Percentiles rank a stretch among this genome's conserved stretches.
Conservation (phyloP, 2,797 vertebrate genomes). For the Tapera naevia region DNA sequence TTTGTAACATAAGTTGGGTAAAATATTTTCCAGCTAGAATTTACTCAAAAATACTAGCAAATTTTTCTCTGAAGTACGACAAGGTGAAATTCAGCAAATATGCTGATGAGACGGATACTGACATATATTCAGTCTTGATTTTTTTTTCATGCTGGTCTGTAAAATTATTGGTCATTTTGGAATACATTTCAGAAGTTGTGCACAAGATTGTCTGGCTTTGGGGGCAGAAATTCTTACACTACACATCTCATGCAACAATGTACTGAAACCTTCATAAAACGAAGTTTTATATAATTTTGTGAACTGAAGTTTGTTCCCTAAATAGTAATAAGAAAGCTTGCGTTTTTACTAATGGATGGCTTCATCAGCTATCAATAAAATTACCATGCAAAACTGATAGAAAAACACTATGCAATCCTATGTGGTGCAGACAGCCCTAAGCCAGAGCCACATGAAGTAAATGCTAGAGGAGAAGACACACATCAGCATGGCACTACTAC, state of each 20-base stretch:
- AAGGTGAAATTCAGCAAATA: conserved; percentile 8
- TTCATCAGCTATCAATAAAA: not conserved
- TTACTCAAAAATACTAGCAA: not conserved
- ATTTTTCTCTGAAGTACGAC: not conserved
- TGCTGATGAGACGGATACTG: not conserved
- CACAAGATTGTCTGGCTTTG: not conserved
- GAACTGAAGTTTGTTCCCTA: not conserved
- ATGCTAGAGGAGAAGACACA: not conserved
- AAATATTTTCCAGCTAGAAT: not conserved
- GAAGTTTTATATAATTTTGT: not conserved
- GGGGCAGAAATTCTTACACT: not conserved
- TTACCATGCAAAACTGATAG: not conserved
- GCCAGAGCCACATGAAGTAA: not conserved
- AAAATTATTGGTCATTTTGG: not conserved
- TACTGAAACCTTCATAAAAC: not conserved
- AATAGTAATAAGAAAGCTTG: not conserved
- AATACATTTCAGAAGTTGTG: not conserved
- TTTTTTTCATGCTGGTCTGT: not conserved
- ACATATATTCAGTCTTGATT: not conserved
- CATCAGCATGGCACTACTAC: not conserved
- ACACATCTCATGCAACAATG: not conserved
- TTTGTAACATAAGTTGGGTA: not conserved
- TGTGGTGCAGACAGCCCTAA: not conserved
- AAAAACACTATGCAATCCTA: not conserved
- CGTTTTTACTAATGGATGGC: not conserved